These are phyloP conservation scores for Adoxophyes honmai DNA, from an alignment of 1,140 invertebrate genomes.

Conservation along the genomic window DNA sequence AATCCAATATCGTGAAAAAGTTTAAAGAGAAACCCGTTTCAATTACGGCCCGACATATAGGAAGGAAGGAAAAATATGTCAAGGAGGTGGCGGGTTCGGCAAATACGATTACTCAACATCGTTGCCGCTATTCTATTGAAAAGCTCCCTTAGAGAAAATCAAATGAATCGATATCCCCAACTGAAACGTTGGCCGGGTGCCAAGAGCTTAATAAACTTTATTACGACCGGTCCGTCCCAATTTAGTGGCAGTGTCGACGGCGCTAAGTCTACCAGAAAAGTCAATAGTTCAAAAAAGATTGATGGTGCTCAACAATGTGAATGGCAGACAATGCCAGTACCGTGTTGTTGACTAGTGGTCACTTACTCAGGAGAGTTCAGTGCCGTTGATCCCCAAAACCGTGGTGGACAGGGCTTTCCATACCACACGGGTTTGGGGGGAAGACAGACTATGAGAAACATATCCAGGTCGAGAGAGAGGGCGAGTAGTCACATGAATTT, in stretches of 20 bases:
- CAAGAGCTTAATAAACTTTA: conserved; percentile 50
- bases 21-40: conserved; percentile 14
- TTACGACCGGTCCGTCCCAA: conserved; percentile 37
- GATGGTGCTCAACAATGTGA: neutral
- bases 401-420: too few relatives aligned
- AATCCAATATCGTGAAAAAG: conserved; percentile 14
- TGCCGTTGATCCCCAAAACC: too few relatives aligned
- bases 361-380: too few relatives aligned
- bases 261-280: conserved; percentile 13
- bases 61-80: conserved; percentile 13
- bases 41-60: conserved; percentile 7
- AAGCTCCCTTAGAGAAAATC: conserved; percentile 33
- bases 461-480: too few relatives aligned
- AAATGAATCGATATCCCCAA: conserved; percentile 46
- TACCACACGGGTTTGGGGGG: too few relatives aligned
- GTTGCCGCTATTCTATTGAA: conserved; percentile 24
- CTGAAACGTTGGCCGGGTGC: conserved; percentile 37
- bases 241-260: conserved; percentile 28
- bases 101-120: conserved; percentile 29
- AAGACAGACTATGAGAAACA: too few relatives aligned
- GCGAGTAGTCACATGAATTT: too few relatives aligned
- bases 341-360: too few relatives aligned
- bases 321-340: too few relatives aligned
- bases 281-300: conserved; percentile 15
- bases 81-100: conserved; percentile 17